A percentile compares a stretch with the other conserved stretches of the same genome.
Evolutionary conservation across 30 jellyfish, hydroid and myxozoan genomes (phyloP).

Genomic region (Pelagia noctiluca): DNA sequence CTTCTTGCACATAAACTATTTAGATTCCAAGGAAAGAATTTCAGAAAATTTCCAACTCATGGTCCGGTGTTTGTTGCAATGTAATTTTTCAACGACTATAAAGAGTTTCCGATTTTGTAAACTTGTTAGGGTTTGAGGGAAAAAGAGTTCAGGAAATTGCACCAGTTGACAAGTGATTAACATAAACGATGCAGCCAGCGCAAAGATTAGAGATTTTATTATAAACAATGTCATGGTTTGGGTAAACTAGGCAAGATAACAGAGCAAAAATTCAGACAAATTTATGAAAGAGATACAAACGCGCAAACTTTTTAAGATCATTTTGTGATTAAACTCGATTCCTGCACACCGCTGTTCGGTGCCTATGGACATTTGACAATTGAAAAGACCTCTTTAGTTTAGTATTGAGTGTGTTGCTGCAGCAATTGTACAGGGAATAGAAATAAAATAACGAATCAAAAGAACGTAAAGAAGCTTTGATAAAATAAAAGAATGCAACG

Average conservation of each 20-base stretch:
- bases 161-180: constrained; percentile 5
- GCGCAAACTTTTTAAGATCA: constrained; percentile 8
- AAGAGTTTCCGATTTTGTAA: constrained; percentile 17
- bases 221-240: constrained; percentile 15
- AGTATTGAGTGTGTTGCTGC: constrained; percentile 19
- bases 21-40: constrained; percentile 59
- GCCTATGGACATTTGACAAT: constrained; percentile 8
- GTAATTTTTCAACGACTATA: not conserved
- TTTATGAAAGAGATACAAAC: constrained; percentile 5
- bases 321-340: constrained; percentile 10
- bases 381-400: constrained; percentile 21
- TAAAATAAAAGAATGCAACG: constrained; percentile 1
- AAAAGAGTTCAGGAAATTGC: constrained; percentile 14
- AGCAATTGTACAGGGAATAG: constrained; percentile 15
- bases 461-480: constrained; percentile 7
- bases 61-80: constrained; percentile 46
- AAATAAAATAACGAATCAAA: constrained; percentile 8
- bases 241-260: constrained; percentile 13
- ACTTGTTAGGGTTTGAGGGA: constrained; percentile 12
- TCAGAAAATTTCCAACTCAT: constrained; percentile 10
- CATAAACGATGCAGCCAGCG: constrained; percentile 22
- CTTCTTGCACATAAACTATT: constrained; percentile 65
- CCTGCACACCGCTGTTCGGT: constrained; percentile 22
- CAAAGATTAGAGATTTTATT: constrained; percentile 7
- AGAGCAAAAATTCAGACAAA: constrained; percentile 11